These are phyloP conservation scores for Amazona vittata DNA, from an alignment of 2,113 vertebrate species.

Conservation along the genomic window DNA sequence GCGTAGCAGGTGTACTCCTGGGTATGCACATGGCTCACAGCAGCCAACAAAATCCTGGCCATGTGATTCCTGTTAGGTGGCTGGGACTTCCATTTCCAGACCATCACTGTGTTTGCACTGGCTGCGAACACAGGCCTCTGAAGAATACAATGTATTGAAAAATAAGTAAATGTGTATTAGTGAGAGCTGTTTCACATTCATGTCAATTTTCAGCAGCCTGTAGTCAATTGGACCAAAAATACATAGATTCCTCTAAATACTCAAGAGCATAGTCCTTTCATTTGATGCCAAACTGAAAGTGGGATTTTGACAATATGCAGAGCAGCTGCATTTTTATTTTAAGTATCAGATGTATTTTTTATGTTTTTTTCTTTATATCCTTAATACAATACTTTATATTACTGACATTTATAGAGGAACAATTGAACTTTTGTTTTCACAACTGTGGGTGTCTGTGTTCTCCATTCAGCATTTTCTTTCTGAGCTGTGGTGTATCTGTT, in stretches of 20 bases:
- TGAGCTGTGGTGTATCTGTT: neutral
- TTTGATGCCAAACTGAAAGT: conserved; percentile 61
- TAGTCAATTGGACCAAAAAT: conserved; percentile 39
- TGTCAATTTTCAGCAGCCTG: conserved; percentile 22
- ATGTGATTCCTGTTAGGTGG: neutral
- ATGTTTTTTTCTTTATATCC: conserved; percentile 17
- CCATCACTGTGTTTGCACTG: neutral
- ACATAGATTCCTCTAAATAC: conserved; percentile 40
- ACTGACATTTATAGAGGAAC: conserved; percentile 40
- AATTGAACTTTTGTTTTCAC: conserved; percentile 41
- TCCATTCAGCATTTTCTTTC: conserved; percentile 45
- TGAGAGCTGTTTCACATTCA: conserved; percentile 41
- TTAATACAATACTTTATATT: conserved; percentile 37
- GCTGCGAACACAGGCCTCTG: neutral
- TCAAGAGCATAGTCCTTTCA: conserved; percentile 56
- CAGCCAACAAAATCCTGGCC: neutral
- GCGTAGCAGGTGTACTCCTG: neutral
- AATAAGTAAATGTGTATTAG: neutral
- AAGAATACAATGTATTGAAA: neutral
- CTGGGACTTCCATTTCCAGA: neutral
- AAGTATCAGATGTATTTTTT: conserved; percentile 52
- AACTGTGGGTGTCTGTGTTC: conserved; percentile 7
- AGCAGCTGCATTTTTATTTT: conserved; percentile 72
- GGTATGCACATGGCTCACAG: neutral
- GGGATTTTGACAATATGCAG: conserved; percentile 53